Evolutionary conservation across 2,797 vertebrate species (phyloP).

Genomic region (Hoplostethus atlanticus): DNA sequence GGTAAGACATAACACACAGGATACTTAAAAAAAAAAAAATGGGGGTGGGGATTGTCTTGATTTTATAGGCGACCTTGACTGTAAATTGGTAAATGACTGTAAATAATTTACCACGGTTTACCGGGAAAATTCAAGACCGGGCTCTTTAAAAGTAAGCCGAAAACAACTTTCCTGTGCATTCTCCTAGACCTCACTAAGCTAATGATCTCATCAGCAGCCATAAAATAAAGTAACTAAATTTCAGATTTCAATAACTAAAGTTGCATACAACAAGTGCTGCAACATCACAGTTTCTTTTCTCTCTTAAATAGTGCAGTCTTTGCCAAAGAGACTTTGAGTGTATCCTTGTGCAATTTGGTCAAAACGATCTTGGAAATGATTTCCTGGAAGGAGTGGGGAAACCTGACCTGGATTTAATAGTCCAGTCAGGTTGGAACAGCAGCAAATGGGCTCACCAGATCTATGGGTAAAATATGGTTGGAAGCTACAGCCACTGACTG

Average conservation of each 20-base stretch:
- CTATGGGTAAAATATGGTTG: conserved; percentile 1
- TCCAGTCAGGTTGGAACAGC: conserved; percentile 35
- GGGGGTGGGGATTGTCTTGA: neutral
- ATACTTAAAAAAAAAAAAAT: neutral
- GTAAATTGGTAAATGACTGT: conserved; percentile 13
- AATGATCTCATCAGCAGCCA: conserved; percentile 24
- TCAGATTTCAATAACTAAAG: neutral
- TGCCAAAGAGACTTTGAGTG: neutral
- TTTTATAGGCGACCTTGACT: conserved; percentile 5
- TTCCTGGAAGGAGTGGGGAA: conserved; percentile 5
- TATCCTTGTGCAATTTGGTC: neutral
- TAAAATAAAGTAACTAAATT: conserved; percentile 11
- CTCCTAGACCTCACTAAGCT: conserved; percentile 6
- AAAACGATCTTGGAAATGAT: conserved; percentile 3
- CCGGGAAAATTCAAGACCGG: conserved; percentile 32
- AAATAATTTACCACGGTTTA: conserved; percentile 4
- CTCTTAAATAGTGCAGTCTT: no score
- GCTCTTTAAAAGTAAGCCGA: conserved; percentile 32
- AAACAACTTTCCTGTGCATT: conserved; percentile 24
- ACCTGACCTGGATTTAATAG: conserved; percentile 12
- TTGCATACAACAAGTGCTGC: neutral
- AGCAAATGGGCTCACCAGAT: conserved; percentile 35
- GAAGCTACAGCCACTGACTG: conserved; percentile 17
- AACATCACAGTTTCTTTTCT: neutral
- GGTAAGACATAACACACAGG: conserved; percentile 80